Base-by-base conservation (phyloP, 2,888 invertebrate genomes). In the Mechanitis messenoides region DNA sequence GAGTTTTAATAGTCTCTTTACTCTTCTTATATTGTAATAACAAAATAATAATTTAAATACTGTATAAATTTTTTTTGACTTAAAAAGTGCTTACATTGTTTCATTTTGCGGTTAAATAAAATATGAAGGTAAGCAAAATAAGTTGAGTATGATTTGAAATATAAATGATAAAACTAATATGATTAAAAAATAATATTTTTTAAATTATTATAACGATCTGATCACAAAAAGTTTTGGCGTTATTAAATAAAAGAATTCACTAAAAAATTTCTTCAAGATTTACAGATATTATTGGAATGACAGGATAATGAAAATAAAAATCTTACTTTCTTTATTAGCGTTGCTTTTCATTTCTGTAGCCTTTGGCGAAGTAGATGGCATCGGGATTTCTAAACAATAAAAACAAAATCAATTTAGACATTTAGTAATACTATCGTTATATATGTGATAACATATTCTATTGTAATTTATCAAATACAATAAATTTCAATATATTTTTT, bases 281-380 rank as follows among this genome's bases (percentile, higher is more conserved):
- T 47, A 35, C 35, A 35, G 3, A 1, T 47, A 47, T 47, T 20
- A 47, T 3, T 47, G 1, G 2, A 6, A 47, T 47, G 20, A 20
- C 20, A 20, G 20, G 20, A 20, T 20, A 20, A 20, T 20, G 20
- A 20, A 20, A 11, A 38, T 9, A 60, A 38, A 63, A 66, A 66
- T 85, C 88, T 93, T 85, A 94, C 95, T 93, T 88, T 94, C 94
- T 92, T 94, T 94, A 79, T 94, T 93, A 56, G 93, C 93, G 68
- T 83, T 87, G 84, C 94, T 94, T 80, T 94, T 94, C 92, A 94
- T 94, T 89, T 95, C 94, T 60, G 94, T 95, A 68, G 95, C 93
- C 91, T 95, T 93, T 65, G 96, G 94, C 68, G 96, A 94, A 63
- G 94, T 94, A 65, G 96, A 96, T 63, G 96, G 96, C 92, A 95